These are phyloP conservation scores for Entomobrya proxima DNA, from an alignment of 2,888 invertebrate genomes.

Conservation along the genomic window DNA sequence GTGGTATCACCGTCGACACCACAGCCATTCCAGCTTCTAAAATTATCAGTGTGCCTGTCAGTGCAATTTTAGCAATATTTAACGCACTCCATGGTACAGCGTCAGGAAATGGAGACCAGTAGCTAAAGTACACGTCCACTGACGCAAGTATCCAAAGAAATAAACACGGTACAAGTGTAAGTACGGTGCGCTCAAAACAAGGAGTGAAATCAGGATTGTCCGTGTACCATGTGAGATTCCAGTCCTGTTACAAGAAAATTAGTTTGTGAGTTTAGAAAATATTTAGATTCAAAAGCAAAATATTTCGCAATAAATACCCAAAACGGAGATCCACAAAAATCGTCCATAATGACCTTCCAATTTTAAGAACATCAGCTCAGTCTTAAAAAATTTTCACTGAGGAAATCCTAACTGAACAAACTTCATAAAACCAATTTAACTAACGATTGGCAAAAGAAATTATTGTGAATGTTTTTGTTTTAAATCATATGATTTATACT, in stretches of 20 bases:
- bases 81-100: slow-evolving; percentile 75
- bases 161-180: slow-evolving; percentile 91
- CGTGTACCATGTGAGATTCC: slow-evolving; percentile 88
- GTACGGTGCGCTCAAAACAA: slow-evolving; percentile 93
- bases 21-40: slow-evolving; percentile 72
- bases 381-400: too few species aligned
- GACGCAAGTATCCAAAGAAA: slow-evolving; percentile 89
- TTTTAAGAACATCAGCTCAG: too few species aligned
- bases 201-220: slow-evolving; percentile 88
- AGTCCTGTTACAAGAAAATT: slow-evolving; percentile 83
- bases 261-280: background rate
- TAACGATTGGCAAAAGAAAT: too few species aligned
- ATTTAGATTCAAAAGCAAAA: background rate
- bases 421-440: too few species aligned
- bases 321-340: slow-evolving; percentile 66
- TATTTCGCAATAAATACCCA: slow-evolving; percentile 55
- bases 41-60: slow-evolving; percentile 55
- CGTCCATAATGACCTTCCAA: too few species aligned
- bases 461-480: too few species aligned
- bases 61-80: slow-evolving; percentile 80
- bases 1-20: too few species aligned
- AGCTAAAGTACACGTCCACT: slow-evolving; percentile 82
- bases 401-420: too few species aligned
- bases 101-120: slow-evolving; percentile 60
- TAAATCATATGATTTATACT: too few species aligned